Conservation (phyloP, 2,797 vertebrate genomes). For the Channa striata region DNA sequence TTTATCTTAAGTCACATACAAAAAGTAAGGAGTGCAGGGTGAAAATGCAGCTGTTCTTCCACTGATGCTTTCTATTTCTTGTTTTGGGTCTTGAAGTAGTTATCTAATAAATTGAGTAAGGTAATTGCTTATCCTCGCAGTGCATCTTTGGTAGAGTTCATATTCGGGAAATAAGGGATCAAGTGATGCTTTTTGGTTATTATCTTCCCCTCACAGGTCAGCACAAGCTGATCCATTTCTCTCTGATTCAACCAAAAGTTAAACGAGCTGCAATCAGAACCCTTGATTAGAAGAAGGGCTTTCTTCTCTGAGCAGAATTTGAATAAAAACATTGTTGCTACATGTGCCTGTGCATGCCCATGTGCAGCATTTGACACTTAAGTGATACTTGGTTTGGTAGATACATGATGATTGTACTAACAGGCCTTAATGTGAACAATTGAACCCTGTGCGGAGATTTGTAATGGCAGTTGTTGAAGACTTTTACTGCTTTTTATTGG, state of each 20-base stretch:
- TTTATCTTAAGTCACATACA: too few species aligned
- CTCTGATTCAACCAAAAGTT: slow-evolving; percentile 47
- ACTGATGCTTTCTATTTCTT: too few species aligned
- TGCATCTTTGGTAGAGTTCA: slow-evolving; percentile 28
- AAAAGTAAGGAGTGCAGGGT: too few species aligned
- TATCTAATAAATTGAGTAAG: slow-evolving; percentile 2
- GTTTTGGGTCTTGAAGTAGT: slow-evolving; percentile 14
- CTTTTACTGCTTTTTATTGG: too few species aligned
- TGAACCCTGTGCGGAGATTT: too few species aligned
- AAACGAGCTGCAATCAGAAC: slow-evolving; percentile 39
- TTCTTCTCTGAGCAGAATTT: slow-evolving; percentile 23
- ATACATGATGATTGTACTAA: too few species aligned
- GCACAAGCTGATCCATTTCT: slow-evolving; percentile 3
- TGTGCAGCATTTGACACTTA: slow-evolving; percentile 22
- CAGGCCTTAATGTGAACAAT: too few species aligned
- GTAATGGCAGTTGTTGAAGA: too few species aligned
- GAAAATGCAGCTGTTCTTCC: too few species aligned
- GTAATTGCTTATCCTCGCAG: slow-evolving; percentile 47
- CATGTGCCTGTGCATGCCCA: slow-evolving; percentile 9
- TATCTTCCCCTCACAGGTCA: slow-evolving; percentile 33
- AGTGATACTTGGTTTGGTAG: slow-evolving; percentile 1
- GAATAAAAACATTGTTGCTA: slow-evolving; percentile 32
- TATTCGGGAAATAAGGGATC: not conserved
- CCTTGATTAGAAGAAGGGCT: slow-evolving; percentile 5
- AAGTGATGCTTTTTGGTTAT: slow-evolving; percentile 27